Base-by-base conservation (phyloP, 2,797 vertebrate genomes). In the Rachycentron canadum region DNA sequence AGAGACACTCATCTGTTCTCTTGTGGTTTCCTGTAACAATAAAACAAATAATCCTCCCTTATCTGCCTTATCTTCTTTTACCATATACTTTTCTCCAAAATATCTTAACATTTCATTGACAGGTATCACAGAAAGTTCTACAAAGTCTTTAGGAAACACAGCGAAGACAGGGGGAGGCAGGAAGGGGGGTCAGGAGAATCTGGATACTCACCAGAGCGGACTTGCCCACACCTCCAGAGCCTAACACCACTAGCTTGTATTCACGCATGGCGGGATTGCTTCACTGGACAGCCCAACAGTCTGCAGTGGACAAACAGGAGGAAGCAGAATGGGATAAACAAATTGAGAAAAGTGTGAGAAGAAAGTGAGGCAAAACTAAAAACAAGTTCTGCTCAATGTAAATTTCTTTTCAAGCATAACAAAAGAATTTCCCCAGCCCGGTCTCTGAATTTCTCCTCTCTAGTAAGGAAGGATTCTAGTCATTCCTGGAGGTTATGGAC, bases 221-320 rank as follows among this genome's bases (percentile, higher is more conserved):
- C 88, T 99, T 99, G 86, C 98, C 98, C 94, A 99, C 98, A 91
- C 98, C 98, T 95, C 98, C 98, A 91, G 98, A 99, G 88, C 98
- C 98, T 91, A 99, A 97, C 95, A 99, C 98, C 95, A 99, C 98
- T 91, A 99, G 96, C 96, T 99, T 99, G 96, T 99, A 99, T 96
- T 99, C 98, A 96, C 98, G 98, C 98, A 99, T 99, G 96, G 94
- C 95, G 95, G 93, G 95, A 95, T 95, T 92, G 94, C 94, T 95
- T 96, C 96, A 96, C 93, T 95, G 81, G 95, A 94, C 94, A 93
- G 94, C 93, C 93, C 91, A 90, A 94, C 85, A 88, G 93, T 93
- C 97, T 98, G 91, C 43, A 94, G 89, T 66, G 78, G 64, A 91
- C 62, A 87, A 82, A 94, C 21, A 70, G 52, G 57, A 26, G 76